Base-by-base conservation (phyloP, 37 sponge, comb jelly and placozoan genomes). In the Oopsacas minuta region DNA sequence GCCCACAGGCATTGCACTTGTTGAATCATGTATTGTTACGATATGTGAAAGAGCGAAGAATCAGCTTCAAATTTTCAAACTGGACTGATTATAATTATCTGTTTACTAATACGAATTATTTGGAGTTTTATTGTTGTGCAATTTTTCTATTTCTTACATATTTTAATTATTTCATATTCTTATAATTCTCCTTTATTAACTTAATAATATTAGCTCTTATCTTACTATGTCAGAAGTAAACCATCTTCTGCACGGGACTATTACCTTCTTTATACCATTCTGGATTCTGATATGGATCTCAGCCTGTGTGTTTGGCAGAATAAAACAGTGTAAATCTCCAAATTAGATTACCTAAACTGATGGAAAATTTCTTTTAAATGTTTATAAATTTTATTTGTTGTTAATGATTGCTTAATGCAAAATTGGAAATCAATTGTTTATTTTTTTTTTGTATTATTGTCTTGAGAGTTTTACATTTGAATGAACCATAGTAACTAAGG, bases 261-360 rank as follows among this genome's bases (percentile, higher is more conserved):
- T 61, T 3, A 61, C 75, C 7, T 61, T 61, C 75, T 61, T 61
- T 34, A 61, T 61, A 32, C 75, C 75, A 25, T 61, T 61, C 75
- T 61, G 75, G 75, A n/a, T n/a, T 20, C 7, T 61, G 3, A 12
- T 61, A 25, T 61, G 75, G 75, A 3, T 61, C 17, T 61, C 30
- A 5, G 28, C 30, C 49, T 42, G 49, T 42, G 49, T 42, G 12
- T 42, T 17, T 15, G 49, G 8, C 49, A 42, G 49, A 15, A 42
- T 42, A 17, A 42, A 15, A 15, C 8, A 15, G 15, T 42, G 49
- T n/a, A n/a, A n/a, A n/a, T n/a, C n/a, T n/a, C n/a, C n/a, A n/a
- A n/a, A n/a, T n/a, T n/a, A n/a, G n/a, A n/a, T n/a, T n/a, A n/a
- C n/a, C n/a, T n/a, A n/a, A n/a, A n/a, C n/a, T n/a, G n/a, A n/a